Conservation (phyloP, 2,113 vertebrate genomes). For the Leucosticte australis region DNA sequence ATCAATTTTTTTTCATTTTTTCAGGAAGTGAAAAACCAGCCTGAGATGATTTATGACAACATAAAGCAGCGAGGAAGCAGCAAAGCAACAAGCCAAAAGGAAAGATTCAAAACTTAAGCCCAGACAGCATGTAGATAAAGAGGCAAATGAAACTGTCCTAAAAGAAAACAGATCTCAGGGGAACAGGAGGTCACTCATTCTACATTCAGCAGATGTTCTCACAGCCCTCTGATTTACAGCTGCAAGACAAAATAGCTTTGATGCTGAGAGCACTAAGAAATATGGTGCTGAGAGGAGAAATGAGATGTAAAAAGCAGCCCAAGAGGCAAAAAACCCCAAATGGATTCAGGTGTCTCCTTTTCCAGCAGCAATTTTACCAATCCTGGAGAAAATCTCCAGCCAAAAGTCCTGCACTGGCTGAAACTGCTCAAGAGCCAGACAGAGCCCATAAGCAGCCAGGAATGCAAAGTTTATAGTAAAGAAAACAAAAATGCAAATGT, state of each 20-base stretch:
- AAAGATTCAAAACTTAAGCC: background rate
- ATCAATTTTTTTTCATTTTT: background rate
- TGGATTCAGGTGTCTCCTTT: background rate
- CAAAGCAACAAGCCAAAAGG: background rate
- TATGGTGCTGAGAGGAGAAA: background rate
- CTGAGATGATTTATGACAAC: background rate
- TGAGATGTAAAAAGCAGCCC: background rate
- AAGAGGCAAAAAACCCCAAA: background rate
- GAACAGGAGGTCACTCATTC: background rate
- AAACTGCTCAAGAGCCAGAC: background rate
- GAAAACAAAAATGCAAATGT: constrained; percentile 34
- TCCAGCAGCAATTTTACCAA: background rate
- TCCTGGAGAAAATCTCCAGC: background rate
- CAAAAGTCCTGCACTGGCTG: background rate
- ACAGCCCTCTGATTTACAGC: background rate
- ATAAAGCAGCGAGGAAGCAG: background rate
- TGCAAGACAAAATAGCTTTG: background rate
- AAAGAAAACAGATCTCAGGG: background rate
- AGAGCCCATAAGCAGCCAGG: background rate
- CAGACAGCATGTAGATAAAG: background rate
- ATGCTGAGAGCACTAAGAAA: background rate
- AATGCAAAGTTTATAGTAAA: constrained; percentile 20
- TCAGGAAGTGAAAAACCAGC: background rate
- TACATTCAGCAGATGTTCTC: background rate
- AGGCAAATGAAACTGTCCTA: background rate